Evolutionary conservation across 2,797 vertebrate genomes (phyloP).

Genomic region (Clarias pachynema): DNA sequence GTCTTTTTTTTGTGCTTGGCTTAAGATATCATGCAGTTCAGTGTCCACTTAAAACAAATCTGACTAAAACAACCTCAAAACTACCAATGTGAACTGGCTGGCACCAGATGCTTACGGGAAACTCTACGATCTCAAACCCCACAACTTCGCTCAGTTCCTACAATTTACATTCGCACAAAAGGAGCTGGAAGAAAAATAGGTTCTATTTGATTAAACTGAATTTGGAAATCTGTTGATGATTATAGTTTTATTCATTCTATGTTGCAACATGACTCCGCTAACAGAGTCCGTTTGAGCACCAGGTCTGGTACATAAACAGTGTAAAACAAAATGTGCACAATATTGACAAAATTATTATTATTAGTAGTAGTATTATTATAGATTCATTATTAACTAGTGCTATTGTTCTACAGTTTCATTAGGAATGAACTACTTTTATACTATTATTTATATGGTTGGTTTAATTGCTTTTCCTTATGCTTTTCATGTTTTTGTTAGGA

Average conservation of each 20-base stretch:
- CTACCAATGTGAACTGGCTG: conserved; percentile 56
- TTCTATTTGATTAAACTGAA: conserved; percentile 33
- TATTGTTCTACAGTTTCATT: neutral
- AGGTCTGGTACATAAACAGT: neutral
- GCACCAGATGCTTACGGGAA: conserved; percentile 48
- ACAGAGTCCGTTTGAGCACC: neutral
- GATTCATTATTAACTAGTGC: neutral
- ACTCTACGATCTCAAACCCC: conserved; percentile 47
- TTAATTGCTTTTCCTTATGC: neutral
- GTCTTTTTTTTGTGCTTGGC: conserved; percentile 52
- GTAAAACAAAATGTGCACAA: neutral
- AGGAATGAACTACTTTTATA: neutral
- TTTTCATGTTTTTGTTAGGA: neutral
- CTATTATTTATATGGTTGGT: neutral
- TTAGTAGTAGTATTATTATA: neutral
- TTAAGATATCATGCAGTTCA: conserved; percentile 50
- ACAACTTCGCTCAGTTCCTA: conserved; percentile 24
- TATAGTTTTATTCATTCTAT: conserved; percentile 8
- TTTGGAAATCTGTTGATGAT: conserved; percentile 17
- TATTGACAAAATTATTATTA: neutral
- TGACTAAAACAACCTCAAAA: conserved; percentile 57
- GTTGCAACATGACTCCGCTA: neutral
- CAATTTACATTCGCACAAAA: conserved; percentile 40
- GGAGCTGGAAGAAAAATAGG: conserved; percentile 13
- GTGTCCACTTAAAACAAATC: conserved; percentile 59